Evolutionary conservation across 1,140 invertebrate genomes (phyloP).

Genomic region (Gonioctena quinquepunctata): DNA sequence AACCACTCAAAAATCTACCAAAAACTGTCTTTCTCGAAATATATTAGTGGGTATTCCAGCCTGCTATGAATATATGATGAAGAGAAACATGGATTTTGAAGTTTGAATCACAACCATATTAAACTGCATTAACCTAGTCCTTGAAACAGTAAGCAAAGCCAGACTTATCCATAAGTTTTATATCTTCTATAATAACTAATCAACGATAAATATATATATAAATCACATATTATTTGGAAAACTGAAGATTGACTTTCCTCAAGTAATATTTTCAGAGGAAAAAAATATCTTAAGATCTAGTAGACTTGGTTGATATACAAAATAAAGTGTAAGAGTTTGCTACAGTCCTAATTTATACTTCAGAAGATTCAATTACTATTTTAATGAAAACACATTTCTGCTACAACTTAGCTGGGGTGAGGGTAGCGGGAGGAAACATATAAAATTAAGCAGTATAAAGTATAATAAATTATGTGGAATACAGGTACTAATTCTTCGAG

Average conservation of each 20-base stretch:
- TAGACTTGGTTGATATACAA: no score
- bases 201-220: slow-evolving; percentile 18
- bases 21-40: not conserved
- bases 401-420: no score
- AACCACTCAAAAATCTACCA: no score
- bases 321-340: no score
- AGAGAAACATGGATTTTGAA: slow-evolving; percentile 16
- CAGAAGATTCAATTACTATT: no score
- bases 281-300: no score
- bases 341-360: no score
- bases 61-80: not conserved
- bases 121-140: slow-evolving; percentile 18
- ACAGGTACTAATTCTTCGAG: no score
- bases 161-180: slow-evolving; percentile 29
- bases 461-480: no score
- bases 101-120: slow-evolving; percentile 17
- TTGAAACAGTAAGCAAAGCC: slow-evolving; percentile 29
- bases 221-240: not conserved
- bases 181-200: slow-evolving; percentile 29
- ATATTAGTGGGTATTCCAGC: not conserved
- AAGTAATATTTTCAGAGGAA: not conserved
- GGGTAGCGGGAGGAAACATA: no score
- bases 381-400: no score
- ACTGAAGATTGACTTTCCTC: not conserved
- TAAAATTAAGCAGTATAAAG: no score